A percentile compares a stretch with the other conserved stretches of the same genome.
These are phyloP conservation scores for Thalassarche chlororhynchos DNA, from an alignment of 2,113 vertebrate genomes.

Conservation along the genomic window DNA sequence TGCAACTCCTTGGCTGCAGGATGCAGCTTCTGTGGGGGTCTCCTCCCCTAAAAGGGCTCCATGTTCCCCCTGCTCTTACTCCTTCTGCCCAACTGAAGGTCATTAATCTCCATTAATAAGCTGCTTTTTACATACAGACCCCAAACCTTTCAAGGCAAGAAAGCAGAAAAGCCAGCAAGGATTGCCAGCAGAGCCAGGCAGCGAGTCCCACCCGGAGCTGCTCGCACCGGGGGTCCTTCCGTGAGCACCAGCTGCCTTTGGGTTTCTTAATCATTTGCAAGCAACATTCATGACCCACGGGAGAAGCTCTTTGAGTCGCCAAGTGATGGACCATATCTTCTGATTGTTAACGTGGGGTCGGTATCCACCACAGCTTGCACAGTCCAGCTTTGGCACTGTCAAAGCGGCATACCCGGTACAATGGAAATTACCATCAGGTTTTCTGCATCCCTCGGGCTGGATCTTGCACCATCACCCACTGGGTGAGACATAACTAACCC, in stretches of 20 bases:
- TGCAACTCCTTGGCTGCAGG: background rate
- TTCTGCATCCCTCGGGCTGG: background rate
- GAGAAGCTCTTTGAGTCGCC: background rate
- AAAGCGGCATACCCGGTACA: too few species aligned
- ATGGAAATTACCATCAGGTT: background rate
- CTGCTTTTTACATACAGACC: background rate
- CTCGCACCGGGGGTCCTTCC: background rate
- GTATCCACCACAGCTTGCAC: background rate
- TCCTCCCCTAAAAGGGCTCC: background rate
- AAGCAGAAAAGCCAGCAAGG: background rate
- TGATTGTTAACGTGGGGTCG: background rate
- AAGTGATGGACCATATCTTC: background rate
- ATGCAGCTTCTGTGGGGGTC: background rate
- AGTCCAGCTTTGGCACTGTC: background rate
- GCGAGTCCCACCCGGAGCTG: background rate
- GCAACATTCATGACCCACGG: fast-evolving
- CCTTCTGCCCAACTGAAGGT: background rate
- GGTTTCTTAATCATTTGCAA: background rate
- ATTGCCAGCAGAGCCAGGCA: background rate
- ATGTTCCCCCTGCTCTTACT: background rate
- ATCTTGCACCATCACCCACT: background rate
- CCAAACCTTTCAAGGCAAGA: background rate
- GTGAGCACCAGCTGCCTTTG: background rate
- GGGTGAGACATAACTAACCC: background rate
- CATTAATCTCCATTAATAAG: background rate